Percentiles rank a stretch among this genome's conserved stretches.
These are phyloP conservation scores for Manis crassicaudata DNA, from an alignment of 2,797 vertebrate genomes.

Conservation along the genomic window DNA sequence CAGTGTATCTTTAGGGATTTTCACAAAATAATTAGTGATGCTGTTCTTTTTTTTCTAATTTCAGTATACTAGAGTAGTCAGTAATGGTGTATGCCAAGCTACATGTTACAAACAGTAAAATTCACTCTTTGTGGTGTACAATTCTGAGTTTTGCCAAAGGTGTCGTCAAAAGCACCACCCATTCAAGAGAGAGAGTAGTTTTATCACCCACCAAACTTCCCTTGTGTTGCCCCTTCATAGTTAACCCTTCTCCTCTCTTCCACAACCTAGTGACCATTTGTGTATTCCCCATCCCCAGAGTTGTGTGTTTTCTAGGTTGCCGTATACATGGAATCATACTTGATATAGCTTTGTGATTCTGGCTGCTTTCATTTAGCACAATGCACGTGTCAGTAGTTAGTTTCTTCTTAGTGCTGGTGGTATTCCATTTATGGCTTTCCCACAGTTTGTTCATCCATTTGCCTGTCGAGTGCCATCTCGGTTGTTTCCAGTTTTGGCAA, in stretches of 20 bases:
- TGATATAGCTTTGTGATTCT: not conserved
- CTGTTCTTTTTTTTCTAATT: slow-evolving; percentile 41
- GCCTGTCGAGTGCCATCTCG: not conserved
- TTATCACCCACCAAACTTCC: not conserved
- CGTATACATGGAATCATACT: not conserved
- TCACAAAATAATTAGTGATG: slow-evolving; percentile 44
- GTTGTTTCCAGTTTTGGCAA: not conserved
- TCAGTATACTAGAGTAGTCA: not conserved
- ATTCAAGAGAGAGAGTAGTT: not conserved
- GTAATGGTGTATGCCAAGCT: not conserved
- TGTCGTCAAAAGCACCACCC: no score
- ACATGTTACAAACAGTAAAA: not conserved
- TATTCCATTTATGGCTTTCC: not conserved
- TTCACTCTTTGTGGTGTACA: not conserved
- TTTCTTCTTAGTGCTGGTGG: not conserved
- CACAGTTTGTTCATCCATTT: not conserved
- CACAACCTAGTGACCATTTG: not conserved
- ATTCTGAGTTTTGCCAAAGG: not conserved
- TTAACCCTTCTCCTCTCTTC: not conserved
- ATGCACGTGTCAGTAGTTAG: not conserved
- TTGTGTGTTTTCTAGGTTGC: not conserved
- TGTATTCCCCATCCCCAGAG: not conserved
- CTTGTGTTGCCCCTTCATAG: not conserved
- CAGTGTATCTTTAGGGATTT: slow-evolving; percentile 31
- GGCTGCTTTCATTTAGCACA: not conserved